phyloP scores from a whole-genome alignment of 2,888 invertebrate species.

The Cosmia pyralina region DNA sequence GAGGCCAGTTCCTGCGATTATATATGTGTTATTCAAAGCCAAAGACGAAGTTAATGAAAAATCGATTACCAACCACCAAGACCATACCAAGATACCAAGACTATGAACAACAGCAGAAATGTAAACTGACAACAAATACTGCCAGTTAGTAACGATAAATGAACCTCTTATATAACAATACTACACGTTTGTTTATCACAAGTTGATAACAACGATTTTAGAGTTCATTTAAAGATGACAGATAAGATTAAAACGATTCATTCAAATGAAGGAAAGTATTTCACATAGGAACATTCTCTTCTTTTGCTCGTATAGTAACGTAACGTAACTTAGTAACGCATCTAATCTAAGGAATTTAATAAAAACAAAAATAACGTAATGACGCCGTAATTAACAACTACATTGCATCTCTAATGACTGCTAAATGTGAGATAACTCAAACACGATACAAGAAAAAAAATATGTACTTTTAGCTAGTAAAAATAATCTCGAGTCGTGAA shows the following conservation, averaged over 20 bases:
- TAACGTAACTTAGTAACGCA: background rate
- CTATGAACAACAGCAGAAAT: background rate
- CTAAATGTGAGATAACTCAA: background rate
- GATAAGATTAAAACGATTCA: slow-evolving; percentile 51
- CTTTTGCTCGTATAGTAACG: slow-evolving; percentile 2
- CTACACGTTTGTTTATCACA: slow-evolving; percentile 41
- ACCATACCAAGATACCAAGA: background rate
- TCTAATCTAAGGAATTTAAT: background rate
- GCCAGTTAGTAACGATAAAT: slow-evolving; percentile 1
- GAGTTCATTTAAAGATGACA: slow-evolving; percentile 39
- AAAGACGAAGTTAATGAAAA: background rate
- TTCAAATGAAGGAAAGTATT: slow-evolving; percentile 29
- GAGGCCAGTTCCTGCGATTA: background rate
- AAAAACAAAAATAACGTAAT: slow-evolving; percentile 1
- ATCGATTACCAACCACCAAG: too few relatives aligned
- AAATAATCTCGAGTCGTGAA: slow-evolving; percentile 26
- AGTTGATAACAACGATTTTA: slow-evolving; percentile 50
- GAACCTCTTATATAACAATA: slow-evolving; percentile 31
- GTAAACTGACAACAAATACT: background rate
- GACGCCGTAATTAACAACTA: background rate
- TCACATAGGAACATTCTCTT: background rate
- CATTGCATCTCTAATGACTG: background rate
- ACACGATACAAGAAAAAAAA: background rate
- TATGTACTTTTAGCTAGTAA: background rate
- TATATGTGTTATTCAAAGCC: background rate